These are phyloP conservation scores for Scatophagus argus DNA, from an alignment of 2,113 vertebrate species.

Conservation along the genomic window DNA sequence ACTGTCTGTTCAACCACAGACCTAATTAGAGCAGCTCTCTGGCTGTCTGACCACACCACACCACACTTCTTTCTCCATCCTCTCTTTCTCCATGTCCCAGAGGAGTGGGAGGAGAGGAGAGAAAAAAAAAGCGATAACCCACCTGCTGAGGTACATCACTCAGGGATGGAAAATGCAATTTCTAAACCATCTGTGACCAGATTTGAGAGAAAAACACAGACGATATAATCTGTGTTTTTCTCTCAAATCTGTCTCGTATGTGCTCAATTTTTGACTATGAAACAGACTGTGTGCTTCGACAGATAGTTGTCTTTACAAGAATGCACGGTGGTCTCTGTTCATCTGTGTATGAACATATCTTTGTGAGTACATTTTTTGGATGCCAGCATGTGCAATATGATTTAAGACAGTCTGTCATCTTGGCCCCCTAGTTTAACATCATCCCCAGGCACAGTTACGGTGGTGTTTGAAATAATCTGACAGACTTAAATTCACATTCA, in stretches of 20 bases:
- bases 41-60: conserved; percentile 57
- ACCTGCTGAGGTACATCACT: conserved; percentile 64
- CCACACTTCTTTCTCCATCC: conserved; percentile 41
- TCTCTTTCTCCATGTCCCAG: conserved; percentile 44
- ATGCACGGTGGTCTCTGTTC: neutral
- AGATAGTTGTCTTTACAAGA: neutral
- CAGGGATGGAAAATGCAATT: conserved; percentile 47
- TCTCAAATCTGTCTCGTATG: too few relatives aligned
- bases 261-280: conserved; percentile 20
- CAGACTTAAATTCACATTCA: conserved; percentile 45
- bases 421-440: conserved; percentile 23
- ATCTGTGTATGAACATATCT: neutral
- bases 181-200: conserved; percentile 63
- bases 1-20: conserved; percentile 46
- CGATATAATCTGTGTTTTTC: too few relatives aligned
- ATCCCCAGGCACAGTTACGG: conserved; percentile 29
- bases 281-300: conserved; percentile 11
- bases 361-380: neutral
- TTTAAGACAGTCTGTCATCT: conserved; percentile 54
- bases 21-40: conserved; percentile 66
- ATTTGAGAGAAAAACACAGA: conserved; percentile 30
- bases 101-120: conserved; percentile 59
- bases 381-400: conserved; percentile 9
- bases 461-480: conserved; percentile 56
- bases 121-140: conserved; percentile 46